Evolutionary conservation across 2,113 vertebrate species (phyloP), one percentile per base, ranked within the genome.

Genomic region (Channa argus): DNA sequence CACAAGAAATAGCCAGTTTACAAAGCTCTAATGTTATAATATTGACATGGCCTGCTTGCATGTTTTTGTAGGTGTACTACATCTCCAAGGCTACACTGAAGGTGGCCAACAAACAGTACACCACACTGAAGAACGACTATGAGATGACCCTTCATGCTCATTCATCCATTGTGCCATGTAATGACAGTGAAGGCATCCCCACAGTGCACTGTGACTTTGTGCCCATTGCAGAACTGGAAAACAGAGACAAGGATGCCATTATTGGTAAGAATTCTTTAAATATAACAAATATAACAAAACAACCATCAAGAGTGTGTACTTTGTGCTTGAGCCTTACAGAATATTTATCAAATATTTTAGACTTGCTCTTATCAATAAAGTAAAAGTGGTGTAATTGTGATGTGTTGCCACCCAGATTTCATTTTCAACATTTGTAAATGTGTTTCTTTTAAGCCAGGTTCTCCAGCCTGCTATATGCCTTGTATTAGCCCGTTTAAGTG

Each of bases 91-190:
- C 94, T 12, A 91, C 86, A 46, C 79, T 98, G 88, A 98, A 97
- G 91, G 92, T 89, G 13, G 96, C 97, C 84, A 97, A 97, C 91
- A 98, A 96, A 90, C 94, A 97, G 70, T 98, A 94, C 91, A 92
- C 88, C 41, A 88, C 94, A 9, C 87, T 97, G 88, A 97, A 96
- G 86, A 96, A 98, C 8, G 95, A 97, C 87, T 97, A 96, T 5
- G 97, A 98, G 92, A 97, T 98, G 89, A 96, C 95, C 10, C 96
- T 97, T 76, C 89, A 91, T 37, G 92, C 89, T 58, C 89, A 96
- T 51, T 96, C 96, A 45, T 92, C 94, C 13, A 90, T 98, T 59
- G 65, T 96, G 55, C 95, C 93, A 37, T 97, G 97, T 53, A 93
- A 95, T 49, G 95, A 91, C 69, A 24, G 62, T 34, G 81, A 77